phyloP scores from a whole-genome alignment of 2,113 vertebrate genomes.

The Tetraodon nigroviridis region DNA sequence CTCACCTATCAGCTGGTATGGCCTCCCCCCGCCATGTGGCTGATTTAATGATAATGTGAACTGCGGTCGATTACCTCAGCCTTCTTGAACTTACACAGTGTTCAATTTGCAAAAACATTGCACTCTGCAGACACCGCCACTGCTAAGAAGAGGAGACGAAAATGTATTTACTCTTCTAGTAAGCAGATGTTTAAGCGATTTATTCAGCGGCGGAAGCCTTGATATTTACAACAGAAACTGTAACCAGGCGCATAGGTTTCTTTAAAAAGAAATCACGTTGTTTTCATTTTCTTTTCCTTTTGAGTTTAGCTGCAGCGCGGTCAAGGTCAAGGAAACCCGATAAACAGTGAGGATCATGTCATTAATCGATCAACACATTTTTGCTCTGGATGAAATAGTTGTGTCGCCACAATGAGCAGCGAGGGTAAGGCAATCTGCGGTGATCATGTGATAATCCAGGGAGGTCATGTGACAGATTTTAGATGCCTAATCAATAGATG shows the following conservation, averaged over 20 bases:
- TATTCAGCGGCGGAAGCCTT: neutral
- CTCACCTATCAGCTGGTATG: neutral
- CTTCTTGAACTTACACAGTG: neutral
- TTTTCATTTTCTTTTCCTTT: too few relatives aligned
- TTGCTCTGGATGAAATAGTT: neutral
- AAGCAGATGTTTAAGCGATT: too few relatives aligned
- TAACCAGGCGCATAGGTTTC: too few relatives aligned
- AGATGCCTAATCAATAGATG: conserved; percentile 60
- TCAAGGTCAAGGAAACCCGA: conserved; percentile 41
- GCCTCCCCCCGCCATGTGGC: too few relatives aligned
- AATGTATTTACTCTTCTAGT: neutral
- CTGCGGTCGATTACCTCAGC: neutral
- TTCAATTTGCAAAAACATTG: neutral
- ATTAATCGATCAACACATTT: conserved; percentile 29
- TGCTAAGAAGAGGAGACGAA: neutral
- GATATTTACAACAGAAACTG: neutral
- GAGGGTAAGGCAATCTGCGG: conserved; percentile 48
- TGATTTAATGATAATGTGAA: neutral
- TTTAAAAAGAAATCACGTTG: too few relatives aligned
- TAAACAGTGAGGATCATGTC: conserved; percentile 30
- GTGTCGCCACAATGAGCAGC: conserved; percentile 19
- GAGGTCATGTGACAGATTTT: conserved; percentile 58
- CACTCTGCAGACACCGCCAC: too few relatives aligned
- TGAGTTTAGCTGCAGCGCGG: too few relatives aligned
- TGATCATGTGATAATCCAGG: conserved; percentile 60